Percentiles rank a stretch among this genome's conserved stretches.
phyloP scores from a whole-genome alignment of 2,797 vertebrate genomes.

The Brachyalestes nurse region DNA sequence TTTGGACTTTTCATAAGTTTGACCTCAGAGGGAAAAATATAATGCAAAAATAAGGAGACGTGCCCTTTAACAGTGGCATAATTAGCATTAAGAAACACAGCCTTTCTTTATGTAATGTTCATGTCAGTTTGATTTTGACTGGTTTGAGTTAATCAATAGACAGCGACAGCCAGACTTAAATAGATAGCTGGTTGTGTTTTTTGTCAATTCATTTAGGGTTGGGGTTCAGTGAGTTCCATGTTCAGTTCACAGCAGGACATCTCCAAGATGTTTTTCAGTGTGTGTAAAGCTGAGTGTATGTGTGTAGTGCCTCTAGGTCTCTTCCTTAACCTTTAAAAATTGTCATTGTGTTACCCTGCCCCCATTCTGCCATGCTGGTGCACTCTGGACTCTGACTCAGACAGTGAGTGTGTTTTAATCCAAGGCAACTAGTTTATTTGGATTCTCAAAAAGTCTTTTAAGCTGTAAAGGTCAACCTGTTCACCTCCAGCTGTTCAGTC shows the following conservation, averaged over 20 bases:
- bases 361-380: conserved; percentile 35
- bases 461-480: not conserved
- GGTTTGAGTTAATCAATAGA: not conserved
- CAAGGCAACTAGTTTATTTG: not conserved
- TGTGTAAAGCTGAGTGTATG: conserved; percentile 11
- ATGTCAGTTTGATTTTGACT: conserved; percentile 6
- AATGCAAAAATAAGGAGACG: too few species aligned
- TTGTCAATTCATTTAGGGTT: conserved; percentile 28
- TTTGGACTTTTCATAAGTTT: too few species aligned
- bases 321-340: conserved; percentile 22
- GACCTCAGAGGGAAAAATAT: too few species aligned
- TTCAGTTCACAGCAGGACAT: conserved; percentile 14
- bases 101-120: not conserved
- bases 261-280: conserved; percentile 4
- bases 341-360: conserved; percentile 12
- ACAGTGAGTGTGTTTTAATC: conserved; percentile 10
- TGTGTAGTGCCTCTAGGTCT: conserved; percentile 13
- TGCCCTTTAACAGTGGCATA: too few species aligned
- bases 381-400: conserved; percentile 7
- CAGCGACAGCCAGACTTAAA: not conserved
- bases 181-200: conserved; percentile 13
- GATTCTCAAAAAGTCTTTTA: conserved; percentile 14
- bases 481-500: not conserved
- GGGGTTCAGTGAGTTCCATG: not conserved
- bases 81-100: not conserved